Base-by-base conservation (phyloP, 1,140 invertebrate genomes). In the Euwallacea fornicatus region DNA sequence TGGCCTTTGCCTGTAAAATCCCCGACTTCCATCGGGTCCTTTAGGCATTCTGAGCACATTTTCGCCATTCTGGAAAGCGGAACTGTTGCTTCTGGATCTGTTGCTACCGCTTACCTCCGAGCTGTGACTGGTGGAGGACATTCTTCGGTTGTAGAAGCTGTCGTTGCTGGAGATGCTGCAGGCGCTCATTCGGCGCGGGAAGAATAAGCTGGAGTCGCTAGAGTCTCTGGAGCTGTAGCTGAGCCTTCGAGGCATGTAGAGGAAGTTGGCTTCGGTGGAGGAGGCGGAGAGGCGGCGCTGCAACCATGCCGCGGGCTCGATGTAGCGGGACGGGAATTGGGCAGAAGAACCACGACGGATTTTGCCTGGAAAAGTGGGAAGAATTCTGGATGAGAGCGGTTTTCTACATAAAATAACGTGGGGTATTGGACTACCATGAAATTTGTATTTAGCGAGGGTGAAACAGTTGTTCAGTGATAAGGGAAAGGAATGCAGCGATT, bases 1-100 rank as follows among this genome's bases (percentile, higher is more conserved):
- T 8, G 74, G 73, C 53, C 77, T 74, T 66, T 78, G 78, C 13
- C 80, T 83, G 42, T 77, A 83, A 82, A 96, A 95, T 42, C 94
- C 94, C 60, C 87, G 85, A 33, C 91, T 91, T 21, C 93, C 93
- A 82, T 95, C 93, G 4, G 94, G 94, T 7, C 92, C 93, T 67
- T 88, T 85, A 0, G 93, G 94, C 80, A 91, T 84, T 44, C 94
- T 86, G n/a, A 93, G 84, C 11, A 92, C 85, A 73, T 90, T 89
- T 58, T 90, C 89, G 13, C 84, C 84, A 75, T 85, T 85, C 62
- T 82, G 79, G 81, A 82, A 78, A 6, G 84, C 82, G 44, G 83
- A 78, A 67, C 85, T 87, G 73, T 86, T 87, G 71, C 85, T 87
- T 64, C 86, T 82, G 0, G 85, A 83, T 33, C 86, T 73, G 7